Base-by-base conservation (phyloP, 2,113 vertebrate species). In the Aspiorhynchus laticeps region DNA sequence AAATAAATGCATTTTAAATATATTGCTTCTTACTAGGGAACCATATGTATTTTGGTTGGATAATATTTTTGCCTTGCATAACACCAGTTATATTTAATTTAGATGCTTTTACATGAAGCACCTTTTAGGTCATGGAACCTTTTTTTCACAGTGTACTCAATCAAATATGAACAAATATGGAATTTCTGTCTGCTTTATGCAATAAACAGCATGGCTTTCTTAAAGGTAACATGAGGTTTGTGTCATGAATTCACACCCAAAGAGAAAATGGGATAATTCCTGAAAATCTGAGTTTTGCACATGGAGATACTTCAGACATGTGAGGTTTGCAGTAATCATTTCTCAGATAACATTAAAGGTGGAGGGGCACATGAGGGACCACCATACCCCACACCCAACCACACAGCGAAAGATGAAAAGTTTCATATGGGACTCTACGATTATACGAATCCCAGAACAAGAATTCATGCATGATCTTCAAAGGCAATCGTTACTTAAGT, bases 321-420 rank as follows among this genome's bases (percentile, higher is more conserved):
- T 86, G 87, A 92, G 90, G 94, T 93, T 95, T 94, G 93, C 93
- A 90, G 92, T 93, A 93, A 93, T 92, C 93, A 91, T 87, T 86
- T 90, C 91, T 94, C 92, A 92, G 92, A 89, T 95, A 92, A 92
- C 86, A 88, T 46, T 21, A 56, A 61, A 53, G 73, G 24, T 75
- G 43, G 28, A 80, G 78, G 79, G 53, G 28, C 78, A 61, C 85
- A 93, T 95, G 92, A 93, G 94, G 94, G 94, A 88, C 93, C 93
- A 89, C 92, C 89, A 93, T 94, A 87, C 53, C 88, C 87, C 88
- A 91, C 78, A 90, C 84, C 81, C 85, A 91, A 90, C 89, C 85
- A 79, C 89, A 91, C 86, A 48, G 61, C 87, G 87, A 88, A 91
- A 86, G 88, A 91, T 76, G 81, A 79, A 89, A 93, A 92, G 90